These are phyloP conservation scores for Calonectris borealis DNA, from an alignment of 2,113 vertebrate genomes.

Conservation along the genomic window DNA sequence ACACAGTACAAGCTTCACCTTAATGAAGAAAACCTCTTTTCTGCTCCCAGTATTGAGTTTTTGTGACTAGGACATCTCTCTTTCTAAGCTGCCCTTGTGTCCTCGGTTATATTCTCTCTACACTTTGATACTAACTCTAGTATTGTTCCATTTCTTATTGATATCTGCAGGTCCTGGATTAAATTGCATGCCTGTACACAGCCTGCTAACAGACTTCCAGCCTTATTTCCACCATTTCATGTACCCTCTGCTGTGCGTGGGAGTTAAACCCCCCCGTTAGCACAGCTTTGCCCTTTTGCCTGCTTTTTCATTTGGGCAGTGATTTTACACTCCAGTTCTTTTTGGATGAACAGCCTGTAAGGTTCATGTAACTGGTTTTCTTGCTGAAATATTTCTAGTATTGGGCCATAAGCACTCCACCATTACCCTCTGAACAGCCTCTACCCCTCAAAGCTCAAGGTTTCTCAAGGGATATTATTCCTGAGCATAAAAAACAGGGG, in stretches of 20 bases:
- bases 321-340: constrained; percentile 38
- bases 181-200: neutral
- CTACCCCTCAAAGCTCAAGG: neutral
- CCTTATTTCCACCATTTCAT: neutral
- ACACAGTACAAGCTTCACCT: neutral
- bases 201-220: neutral
- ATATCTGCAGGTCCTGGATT: neutral
- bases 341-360: neutral
- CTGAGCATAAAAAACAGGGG: neutral
- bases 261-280: neutral
- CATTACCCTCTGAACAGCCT: neutral
- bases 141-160: neutral
- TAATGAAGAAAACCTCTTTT: neutral
- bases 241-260: neutral
- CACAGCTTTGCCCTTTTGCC: neutral
- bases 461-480: neutral
- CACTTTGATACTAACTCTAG: neutral
- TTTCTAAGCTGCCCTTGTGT: neutral
- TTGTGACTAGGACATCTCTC: neutral
- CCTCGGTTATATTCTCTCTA: neutral
- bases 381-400: neutral
- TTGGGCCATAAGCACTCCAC: neutral
- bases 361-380: neutral
- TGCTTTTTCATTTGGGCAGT: neutral
- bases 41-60: neutral